phyloP scores from a whole-genome alignment of 2,113 vertebrate genomes.

The Coreoperca whiteheadi region DNA sequence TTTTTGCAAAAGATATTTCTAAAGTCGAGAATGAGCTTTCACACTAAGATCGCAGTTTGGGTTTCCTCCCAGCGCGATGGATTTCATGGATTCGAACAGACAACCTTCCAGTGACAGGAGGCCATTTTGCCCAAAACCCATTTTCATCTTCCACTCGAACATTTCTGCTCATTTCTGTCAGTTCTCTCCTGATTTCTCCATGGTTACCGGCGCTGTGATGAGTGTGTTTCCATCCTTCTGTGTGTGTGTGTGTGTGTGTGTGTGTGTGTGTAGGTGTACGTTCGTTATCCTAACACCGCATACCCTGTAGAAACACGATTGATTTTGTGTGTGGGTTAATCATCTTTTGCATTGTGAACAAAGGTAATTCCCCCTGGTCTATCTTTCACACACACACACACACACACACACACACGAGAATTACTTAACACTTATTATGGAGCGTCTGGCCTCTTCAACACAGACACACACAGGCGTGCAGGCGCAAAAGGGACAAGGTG shows the following conservation, averaged over 20 bases:
- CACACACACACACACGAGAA: conserved; percentile 6
- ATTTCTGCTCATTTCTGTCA: conserved; percentile 23
- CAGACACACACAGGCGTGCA: conserved; percentile 9
- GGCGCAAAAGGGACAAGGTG: too few relatives aligned
- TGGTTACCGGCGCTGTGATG: conserved; percentile 53
- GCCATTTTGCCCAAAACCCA: not conserved
- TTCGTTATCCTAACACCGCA: conserved; percentile 47
- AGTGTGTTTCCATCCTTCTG: conserved; percentile 9
- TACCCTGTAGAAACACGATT: conserved; percentile 36
- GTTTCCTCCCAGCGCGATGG: not conserved
- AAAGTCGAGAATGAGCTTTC: not conserved
- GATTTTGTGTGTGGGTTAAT: conserved; percentile 56
- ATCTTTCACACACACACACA: conserved; percentile 1
- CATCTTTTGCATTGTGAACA: conserved; percentile 53
- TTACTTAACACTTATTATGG: too few relatives aligned
- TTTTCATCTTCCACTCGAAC: conserved; percentile 8
- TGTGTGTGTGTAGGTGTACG: conserved; percentile 15
- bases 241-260: not conserved
- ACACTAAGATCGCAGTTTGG: not conserved
- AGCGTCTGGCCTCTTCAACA: too few relatives aligned
- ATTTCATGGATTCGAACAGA: not conserved
- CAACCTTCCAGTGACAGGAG: not conserved
- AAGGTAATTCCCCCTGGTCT: conserved; percentile 47
- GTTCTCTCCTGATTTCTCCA: conserved; percentile 52
- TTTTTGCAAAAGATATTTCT: not conserved